Evolutionary conservation across 2,888 invertebrate genomes (phyloP), one percentile per base, ranked within the genome.

Genomic region (Amiota minor): DNA sequence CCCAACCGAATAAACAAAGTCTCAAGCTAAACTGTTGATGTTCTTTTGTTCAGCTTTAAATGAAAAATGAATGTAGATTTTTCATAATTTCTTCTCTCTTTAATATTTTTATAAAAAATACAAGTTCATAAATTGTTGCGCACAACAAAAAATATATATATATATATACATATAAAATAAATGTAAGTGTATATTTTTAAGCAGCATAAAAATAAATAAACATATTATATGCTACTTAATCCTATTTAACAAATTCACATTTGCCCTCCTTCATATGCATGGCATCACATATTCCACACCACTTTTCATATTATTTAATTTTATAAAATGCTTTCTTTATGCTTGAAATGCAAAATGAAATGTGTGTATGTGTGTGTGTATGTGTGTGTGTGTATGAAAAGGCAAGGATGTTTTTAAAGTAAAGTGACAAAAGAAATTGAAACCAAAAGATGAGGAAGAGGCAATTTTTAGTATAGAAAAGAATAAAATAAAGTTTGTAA

Each of bases 241-340:
- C 81, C 79, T 79, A 80, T 78, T 81, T 81, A 82, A 81, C 81
- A 80, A 81, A 85, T 83, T 84, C 77, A 78, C 80, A 76, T 75
- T 79, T 83, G 78, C 61, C 76, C 14, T 18, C 16, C 45, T 35
- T 23, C 10, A n/a, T 65, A 47, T 9, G 65, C 47, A n/a, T 14
- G 64, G 64, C 46, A 46, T 64, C n/a, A n/a, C 2, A 12, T n/a
- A 46, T 8, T 59, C 16, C 59, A 1, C 14, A n/a, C n/a, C n/a
- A n/a, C 59, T 18, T 14, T 8, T 18, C 35, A 4, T 35, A 35
- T 35, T 35, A 6, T 35, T 35, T 35, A 35, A 35, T 0, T 35
- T 35, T 35, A 23, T 23, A 23, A 23, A 23, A 23, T 23, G 23
- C 35, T 35, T 35, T 35, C 35, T 35, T 35, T 35, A 35, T 8